phyloP scores from a whole-genome alignment of 2,113 vertebrate species.

The Poecile atricapillus region DNA sequence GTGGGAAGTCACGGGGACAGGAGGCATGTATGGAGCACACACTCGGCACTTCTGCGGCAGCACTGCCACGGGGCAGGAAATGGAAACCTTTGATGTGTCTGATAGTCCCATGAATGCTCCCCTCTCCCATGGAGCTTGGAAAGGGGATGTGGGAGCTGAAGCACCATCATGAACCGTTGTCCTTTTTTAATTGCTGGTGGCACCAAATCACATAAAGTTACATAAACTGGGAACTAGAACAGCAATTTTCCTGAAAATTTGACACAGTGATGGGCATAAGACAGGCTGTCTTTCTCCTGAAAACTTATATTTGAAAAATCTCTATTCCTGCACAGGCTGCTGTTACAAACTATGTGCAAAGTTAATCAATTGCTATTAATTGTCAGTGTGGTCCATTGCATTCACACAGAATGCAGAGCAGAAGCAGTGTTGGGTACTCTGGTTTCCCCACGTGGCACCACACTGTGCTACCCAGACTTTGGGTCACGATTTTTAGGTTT shows the following conservation, averaged over 20 bases:
- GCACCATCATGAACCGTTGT: fast-evolving
- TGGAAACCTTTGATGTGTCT: not conserved
- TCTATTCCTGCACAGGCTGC: not conserved
- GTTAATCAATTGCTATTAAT: not conserved
- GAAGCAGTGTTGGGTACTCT: fast-evolving
- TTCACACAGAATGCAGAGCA: not conserved
- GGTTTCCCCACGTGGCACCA: not conserved
- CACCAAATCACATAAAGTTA: no score
- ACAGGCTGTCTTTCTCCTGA: not conserved
- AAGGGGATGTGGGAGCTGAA: not conserved
- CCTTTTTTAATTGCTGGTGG: not conserved
- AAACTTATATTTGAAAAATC: not conserved
- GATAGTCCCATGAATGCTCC: not conserved
- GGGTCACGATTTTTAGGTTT: not conserved
- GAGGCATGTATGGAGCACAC: fast-evolving
- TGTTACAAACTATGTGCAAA: not conserved
- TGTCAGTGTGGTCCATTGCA: not conserved
- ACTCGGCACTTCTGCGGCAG: fast-evolving
- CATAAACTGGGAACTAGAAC: not conserved
- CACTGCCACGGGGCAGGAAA: not conserved
- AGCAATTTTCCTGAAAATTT: not conserved
- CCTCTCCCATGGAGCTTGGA: not conserved
- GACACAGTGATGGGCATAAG: not conserved
- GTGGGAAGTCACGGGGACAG: not conserved
- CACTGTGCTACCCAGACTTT: not conserved